phyloP scores from a whole-genome alignment of 2,797 vertebrate genomes.

The Poeciliopsis turneri region DNA sequence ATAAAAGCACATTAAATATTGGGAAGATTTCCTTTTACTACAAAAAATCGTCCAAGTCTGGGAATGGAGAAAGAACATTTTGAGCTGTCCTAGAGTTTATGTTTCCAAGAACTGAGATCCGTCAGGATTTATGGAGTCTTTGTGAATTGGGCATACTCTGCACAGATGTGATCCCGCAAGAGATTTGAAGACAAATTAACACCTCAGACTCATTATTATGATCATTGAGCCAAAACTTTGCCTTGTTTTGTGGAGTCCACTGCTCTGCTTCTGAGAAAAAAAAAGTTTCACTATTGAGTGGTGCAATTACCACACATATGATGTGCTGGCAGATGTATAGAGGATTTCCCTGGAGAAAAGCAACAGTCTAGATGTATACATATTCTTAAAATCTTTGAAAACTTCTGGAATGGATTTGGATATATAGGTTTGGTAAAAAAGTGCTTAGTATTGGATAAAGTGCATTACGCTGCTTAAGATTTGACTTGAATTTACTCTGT shows the following conservation, averaged over 20 bases:
- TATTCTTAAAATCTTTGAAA: not conserved
- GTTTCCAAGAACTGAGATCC: not conserved
- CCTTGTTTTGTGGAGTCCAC: not conserved
- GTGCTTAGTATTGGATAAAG: not conserved
- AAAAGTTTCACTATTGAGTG: not conserved
- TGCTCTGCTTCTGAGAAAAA: not conserved
- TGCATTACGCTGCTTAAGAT: not conserved
- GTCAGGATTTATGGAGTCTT: not conserved
- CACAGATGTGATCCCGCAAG: not conserved
- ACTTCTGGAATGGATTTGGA: not conserved
- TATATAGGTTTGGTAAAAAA: not conserved
- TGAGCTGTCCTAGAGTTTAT: conserved; percentile 3
- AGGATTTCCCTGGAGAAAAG: not conserved
- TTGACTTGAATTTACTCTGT: not conserved
- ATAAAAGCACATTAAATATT: not conserved
- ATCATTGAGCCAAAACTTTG: not conserved
- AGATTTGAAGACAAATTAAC: conserved; percentile 1
- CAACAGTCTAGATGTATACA: not conserved
- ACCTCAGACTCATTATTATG: not conserved
- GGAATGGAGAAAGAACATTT: not conserved
- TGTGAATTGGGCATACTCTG: not conserved
- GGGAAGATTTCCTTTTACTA: not conserved
- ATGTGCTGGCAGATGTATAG: conserved; percentile 1
- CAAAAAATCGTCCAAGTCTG: not conserved
- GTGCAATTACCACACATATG: not conserved